phyloP scores from a whole-genome alignment of 2,113 vertebrate species.

The Tautogolabrus adspersus region DNA sequence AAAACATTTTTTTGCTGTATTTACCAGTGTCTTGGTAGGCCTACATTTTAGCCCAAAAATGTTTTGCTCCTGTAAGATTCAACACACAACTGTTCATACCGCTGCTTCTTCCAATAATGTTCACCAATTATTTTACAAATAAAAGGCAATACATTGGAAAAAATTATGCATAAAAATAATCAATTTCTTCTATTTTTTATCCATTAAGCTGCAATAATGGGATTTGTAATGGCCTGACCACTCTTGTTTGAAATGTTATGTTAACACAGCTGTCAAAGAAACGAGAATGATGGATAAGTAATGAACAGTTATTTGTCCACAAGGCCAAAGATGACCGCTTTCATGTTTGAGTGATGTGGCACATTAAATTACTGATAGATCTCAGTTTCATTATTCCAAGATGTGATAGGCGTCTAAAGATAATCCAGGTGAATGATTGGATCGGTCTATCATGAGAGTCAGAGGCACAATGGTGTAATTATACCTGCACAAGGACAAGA shows the following conservation, averaged over 20 bases:
- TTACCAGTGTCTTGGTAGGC: too few species aligned
- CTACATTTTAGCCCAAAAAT: too few species aligned
- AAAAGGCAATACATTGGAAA: too few species aligned
- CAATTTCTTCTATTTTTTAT: neutral
- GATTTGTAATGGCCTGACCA: neutral
- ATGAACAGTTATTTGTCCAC: slow-evolving; percentile 36
- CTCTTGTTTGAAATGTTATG: slow-evolving; percentile 15
- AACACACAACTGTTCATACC: too few species aligned
- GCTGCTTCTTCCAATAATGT: too few species aligned
- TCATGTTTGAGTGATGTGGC: slow-evolving; percentile 44
- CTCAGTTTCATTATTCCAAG: slow-evolving; percentile 38
- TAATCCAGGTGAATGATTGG: slow-evolving; percentile 57
- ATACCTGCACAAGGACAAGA: slow-evolving; percentile 37
- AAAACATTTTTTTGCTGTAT: too few species aligned
- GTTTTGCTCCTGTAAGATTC: too few species aligned
- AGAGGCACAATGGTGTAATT: slow-evolving; percentile 28
- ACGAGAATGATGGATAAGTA: slow-evolving; percentile 6
- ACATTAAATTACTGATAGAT: slow-evolving; percentile 49
- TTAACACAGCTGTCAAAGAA: slow-evolving; percentile 1
- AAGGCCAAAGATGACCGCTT: slow-evolving; percentile 18
- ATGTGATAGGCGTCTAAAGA: slow-evolving; percentile 29
- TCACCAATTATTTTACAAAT: too few species aligned
- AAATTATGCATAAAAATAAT: too few species aligned
- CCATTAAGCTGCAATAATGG: neutral
- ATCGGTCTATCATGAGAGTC: slow-evolving; percentile 13